Conservation (phyloP, 2,113 vertebrate species). For the Hydrochoerus hydrochaeris region DNA sequence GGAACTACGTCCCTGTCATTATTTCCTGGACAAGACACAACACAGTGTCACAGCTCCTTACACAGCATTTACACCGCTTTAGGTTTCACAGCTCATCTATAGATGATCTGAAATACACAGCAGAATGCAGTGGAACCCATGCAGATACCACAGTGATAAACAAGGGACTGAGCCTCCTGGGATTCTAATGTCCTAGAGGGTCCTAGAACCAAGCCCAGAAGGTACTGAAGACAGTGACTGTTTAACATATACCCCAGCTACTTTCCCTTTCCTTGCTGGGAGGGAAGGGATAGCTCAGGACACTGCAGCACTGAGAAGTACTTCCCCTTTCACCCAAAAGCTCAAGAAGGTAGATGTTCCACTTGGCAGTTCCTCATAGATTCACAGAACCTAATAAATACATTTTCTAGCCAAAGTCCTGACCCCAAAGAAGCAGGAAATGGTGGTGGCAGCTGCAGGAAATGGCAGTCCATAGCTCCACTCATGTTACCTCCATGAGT, state of each 20-base stretch:
- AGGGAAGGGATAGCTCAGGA: neutral
- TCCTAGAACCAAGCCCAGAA: neutral
- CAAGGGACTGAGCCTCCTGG: neutral
- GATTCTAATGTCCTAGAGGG: neutral
- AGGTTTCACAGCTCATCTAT: neutral
- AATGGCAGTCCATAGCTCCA: too few species aligned
- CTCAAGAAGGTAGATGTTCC: neutral
- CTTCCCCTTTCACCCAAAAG: neutral
- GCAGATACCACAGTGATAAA: too few species aligned
- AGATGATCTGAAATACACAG: neutral
- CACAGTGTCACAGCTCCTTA: neutral
- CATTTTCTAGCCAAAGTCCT: neutral
- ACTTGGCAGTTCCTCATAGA: neutral
- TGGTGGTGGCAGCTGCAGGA: too few species aligned
- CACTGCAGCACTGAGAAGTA: too few species aligned
- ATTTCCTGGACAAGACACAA: neutral
- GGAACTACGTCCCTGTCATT: neutral
- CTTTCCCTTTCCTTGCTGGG: neutral
- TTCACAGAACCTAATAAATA: neutral
- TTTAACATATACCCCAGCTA: neutral
- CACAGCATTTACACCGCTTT: neutral
- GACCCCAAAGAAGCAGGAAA: neutral
- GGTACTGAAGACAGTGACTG: neutral
- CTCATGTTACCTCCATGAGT: fast-evolving
- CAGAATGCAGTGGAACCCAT: neutral